phyloP scores from a whole-genome alignment of 2,797 vertebrate species.

The Syngnathus rostellatus region DNA sequence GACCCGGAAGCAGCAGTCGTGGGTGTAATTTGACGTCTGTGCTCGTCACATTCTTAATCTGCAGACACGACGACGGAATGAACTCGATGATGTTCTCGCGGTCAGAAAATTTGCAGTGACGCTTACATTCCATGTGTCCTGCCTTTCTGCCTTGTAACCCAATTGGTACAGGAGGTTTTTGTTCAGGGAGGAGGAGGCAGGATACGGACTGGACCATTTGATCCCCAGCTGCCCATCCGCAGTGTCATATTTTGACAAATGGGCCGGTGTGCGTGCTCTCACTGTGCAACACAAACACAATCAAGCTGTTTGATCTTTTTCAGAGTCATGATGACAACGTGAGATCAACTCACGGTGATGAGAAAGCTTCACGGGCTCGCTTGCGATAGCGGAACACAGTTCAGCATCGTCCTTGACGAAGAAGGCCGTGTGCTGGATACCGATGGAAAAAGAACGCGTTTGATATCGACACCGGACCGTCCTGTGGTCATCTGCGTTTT shows the following conservation, averaged over 20 bases:
- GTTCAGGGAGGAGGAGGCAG: conserved; percentile 39
- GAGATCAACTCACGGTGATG: conserved; percentile 45
- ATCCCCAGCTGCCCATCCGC: conserved; percentile 29
- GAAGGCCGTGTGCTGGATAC: conserved; percentile 23
- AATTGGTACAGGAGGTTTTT: conserved; percentile 55
- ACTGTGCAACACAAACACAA: conserved; percentile 43
- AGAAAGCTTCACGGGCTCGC: conserved; percentile 25
- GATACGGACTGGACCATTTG: conserved; percentile 61
- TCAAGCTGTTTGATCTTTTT: background rate
- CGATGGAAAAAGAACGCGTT: accelerated
- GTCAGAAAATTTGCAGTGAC: too few relatives aligned
- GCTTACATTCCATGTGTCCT: conserved; percentile 62
- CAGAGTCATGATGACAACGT: too few relatives aligned
- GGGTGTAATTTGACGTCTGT: conserved; percentile 36
- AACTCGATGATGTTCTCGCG: background rate
- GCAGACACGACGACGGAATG: background rate
- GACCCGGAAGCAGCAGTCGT: conserved; percentile 26
- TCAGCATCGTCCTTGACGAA: conserved; percentile 30
- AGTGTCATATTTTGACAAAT: conserved; percentile 26
- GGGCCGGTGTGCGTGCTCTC: conserved; percentile 41
- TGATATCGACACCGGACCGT: conserved; percentile 39
- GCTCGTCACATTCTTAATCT: conserved; percentile 35
- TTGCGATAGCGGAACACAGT: conserved; percentile 11
- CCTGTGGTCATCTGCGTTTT: background rate
- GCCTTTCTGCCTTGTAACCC: conserved; percentile 45